phyloP scores from a whole-genome alignment of 1,140 invertebrate genomes.

The Piezodorus guildinii region DNA sequence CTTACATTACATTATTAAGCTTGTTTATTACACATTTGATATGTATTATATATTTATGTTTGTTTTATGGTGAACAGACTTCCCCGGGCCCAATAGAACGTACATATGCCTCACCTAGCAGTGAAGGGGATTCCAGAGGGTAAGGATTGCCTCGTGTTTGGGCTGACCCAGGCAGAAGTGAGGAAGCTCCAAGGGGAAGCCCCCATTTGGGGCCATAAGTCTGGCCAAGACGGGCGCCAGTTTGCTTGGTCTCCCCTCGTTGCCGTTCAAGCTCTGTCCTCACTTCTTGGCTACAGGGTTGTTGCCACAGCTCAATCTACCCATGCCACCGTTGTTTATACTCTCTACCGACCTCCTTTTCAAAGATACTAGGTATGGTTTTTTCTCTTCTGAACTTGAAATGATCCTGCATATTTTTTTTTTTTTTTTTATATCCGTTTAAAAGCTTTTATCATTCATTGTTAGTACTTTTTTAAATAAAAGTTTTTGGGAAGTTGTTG shows the following conservation, averaged over 20 bases:
- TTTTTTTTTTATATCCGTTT: no score
- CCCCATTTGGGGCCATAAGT: conserved; percentile 25
- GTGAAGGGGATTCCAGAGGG: conserved; percentile 29
- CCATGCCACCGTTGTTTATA: conserved; percentile 25
- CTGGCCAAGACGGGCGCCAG: conserved; percentile 29
- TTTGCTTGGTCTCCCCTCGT: conserved; percentile 26
- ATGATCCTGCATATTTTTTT: no score
- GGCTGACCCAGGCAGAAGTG: conserved; percentile 26
- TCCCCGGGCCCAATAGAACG: neutral
- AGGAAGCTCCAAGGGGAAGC: conserved; percentile 9
- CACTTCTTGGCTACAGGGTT: conserved; percentile 24
- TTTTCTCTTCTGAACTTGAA: no score
- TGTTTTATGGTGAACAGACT: neutral
- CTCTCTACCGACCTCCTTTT: conserved; percentile 23
- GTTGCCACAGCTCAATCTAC: conserved; percentile 22
- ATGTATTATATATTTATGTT: neutral
- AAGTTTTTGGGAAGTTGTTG: no score
- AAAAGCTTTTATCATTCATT: no score
- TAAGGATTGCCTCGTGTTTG: conserved; percentile 28
- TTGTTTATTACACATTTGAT: neutral
- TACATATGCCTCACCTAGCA: conserved; percentile 29
- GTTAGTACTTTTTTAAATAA: no score
- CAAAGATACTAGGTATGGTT: conserved; percentile 5
- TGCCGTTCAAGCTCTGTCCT: conserved; percentile 21
- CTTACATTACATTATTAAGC: neutral